Percentiles rank a stretch among this genome's conserved stretches.
These are phyloP conservation scores for Xiphophorus hellerii DNA, from an alignment of 2,113 vertebrate genomes.

Conservation along the genomic window DNA sequence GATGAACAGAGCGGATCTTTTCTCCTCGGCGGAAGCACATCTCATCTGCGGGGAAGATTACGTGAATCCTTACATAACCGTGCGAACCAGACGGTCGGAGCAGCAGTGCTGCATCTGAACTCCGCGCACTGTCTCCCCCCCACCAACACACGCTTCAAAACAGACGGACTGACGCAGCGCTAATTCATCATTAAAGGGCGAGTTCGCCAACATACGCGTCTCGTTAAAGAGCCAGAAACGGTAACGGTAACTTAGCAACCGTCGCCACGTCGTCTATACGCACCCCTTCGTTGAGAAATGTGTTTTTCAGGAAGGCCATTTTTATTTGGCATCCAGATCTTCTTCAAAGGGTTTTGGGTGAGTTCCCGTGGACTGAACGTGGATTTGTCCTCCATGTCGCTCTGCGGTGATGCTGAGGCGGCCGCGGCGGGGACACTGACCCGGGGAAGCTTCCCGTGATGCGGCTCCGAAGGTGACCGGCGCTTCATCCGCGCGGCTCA, in stretches of 20 bases:
- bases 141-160: not conserved
- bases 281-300: constrained; percentile 88
- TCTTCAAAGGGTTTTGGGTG: constrained; percentile 91
- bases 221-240: not conserved
- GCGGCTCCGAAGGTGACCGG: constrained; percentile 63
- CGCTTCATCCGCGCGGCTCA: constrained; percentile 60
- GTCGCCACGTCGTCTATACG: constrained; percentile 59
- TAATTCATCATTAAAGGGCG: not conserved
- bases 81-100: constrained; percentile 17
- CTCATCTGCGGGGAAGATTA: constrained; percentile 1
- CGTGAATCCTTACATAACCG: constrained; percentile 38
- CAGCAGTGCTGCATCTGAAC: constrained; percentile 12
- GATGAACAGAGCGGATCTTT: not conserved
- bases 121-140: not conserved
- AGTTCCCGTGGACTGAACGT: constrained; percentile 81
- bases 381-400: constrained; percentile 59
- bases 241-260: fast-evolving
- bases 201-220: not conserved
- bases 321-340: constrained; percentile 92
- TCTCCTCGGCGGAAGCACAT: too few species aligned
- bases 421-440: constrained; percentile 35
- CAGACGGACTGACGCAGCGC: too few species aligned
- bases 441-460: constrained; percentile 57
- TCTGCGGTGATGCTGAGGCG: constrained; percentile 17
- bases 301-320: constrained; percentile 88